Evolutionary conservation across 1,140 invertebrate genomes (phyloP).

Genomic region (Aphelenchoides fujianensis): DNA sequence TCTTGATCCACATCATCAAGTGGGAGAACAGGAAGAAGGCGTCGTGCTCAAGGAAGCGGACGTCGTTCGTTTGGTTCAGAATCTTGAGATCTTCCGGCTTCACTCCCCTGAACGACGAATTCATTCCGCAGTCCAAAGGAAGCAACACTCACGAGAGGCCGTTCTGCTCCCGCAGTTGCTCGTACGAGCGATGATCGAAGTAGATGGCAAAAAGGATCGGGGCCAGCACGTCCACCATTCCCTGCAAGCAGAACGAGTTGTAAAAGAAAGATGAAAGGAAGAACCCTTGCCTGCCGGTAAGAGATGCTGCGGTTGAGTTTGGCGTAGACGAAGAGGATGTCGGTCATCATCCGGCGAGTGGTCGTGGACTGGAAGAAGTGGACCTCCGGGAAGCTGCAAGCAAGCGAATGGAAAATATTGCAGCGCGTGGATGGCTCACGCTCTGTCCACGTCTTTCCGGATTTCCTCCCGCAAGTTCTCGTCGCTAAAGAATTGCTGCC

Average conservation of each 20-base stretch:
- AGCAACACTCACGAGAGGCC: conserved; percentile 23
- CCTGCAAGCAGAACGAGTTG: conserved; percentile 65
- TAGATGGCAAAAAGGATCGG: conserved; percentile 74
- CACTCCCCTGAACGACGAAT: conserved; percentile 53
- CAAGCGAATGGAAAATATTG: conserved; percentile 26
- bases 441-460: conserved; percentile 75
- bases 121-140: too few species aligned
- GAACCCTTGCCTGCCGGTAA: conserved; percentile 71
- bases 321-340: conserved; percentile 73
- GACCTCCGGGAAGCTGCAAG: conserved; percentile 72
- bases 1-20: conserved; percentile 73
- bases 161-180: conserved; percentile 55
- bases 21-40: conserved; percentile 72
- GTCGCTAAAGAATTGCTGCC: conserved; percentile 79
- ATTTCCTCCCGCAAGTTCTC: conserved; percentile 73
- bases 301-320: conserved; percentile 72
- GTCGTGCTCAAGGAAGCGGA: conserved; percentile 72
- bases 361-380: conserved; percentile 72
- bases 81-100: conserved; percentile 64
- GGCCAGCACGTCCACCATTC: conserved; percentile 80
- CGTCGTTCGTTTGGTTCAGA: conserved; percentile 68
- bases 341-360: conserved; percentile 73
- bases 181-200: conserved; percentile 71
- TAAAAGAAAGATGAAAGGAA: too few species aligned
- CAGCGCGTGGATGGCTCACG: conserved; percentile 64